Evolutionary conservation across 2,888 invertebrate species (phyloP).

Genomic region (Chelonus formosanus): DNA sequence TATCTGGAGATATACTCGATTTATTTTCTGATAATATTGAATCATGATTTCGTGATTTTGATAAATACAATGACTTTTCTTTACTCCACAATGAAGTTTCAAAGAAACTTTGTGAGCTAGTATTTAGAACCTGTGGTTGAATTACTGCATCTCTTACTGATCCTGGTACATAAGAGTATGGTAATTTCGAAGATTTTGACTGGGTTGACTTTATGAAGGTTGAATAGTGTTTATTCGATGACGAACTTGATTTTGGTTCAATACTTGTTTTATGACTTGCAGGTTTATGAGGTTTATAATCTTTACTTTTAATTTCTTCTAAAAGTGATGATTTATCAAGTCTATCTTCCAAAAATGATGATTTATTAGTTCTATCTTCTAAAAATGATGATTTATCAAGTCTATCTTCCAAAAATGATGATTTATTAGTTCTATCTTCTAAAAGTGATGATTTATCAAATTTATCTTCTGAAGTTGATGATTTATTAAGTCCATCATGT

Average conservation of each 20-base stretch:
- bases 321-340: too few relatives aligned
- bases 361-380: too few relatives aligned
- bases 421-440: too few relatives aligned
- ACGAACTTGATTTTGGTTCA: constrained; percentile 48
- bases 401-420: too few relatives aligned
- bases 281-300: constrained; percentile 54
- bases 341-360: too few relatives aligned
- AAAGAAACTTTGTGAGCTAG: constrained; percentile 48
- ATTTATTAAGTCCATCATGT: constrained; percentile 13
- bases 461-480: too few relatives aligned
- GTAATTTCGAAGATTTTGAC: constrained; percentile 34
- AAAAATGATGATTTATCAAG: too few relatives aligned
- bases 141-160: constrained; percentile 45
- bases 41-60: constrained; percentile 49
- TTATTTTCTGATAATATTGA: neutral
- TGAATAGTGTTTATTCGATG: constrained; percentile 42
- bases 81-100: constrained; percentile 54
- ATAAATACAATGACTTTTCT: constrained; percentile 54
- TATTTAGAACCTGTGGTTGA: constrained; percentile 46
- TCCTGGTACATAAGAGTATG: constrained; percentile 43
- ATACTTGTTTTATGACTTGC: constrained; percentile 55
- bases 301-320: constrained; percentile 39
- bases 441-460: too few relatives aligned
- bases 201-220: constrained; percentile 25
- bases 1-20: constrained; percentile 27